phyloP scores from a whole-genome alignment of 2,888 invertebrate genomes.

The Ichneumoninae sp. region DNA sequence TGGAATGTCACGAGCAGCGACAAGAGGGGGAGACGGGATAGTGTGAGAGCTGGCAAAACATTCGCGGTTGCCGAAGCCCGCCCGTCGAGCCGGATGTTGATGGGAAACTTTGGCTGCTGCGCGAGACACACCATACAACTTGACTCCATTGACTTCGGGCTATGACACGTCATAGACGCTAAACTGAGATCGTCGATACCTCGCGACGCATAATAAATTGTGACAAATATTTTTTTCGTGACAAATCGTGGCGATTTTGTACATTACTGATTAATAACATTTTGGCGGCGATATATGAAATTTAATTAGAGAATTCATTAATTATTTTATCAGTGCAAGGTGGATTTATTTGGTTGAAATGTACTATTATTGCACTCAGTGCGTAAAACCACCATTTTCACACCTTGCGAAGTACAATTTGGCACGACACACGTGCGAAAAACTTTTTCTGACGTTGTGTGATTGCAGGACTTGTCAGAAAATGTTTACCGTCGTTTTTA shows the following conservation, averaged over 20 bases:
- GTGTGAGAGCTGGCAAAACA: neutral
- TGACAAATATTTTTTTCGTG: neutral
- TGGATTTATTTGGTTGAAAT: neutral
- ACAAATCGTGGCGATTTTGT: neutral
- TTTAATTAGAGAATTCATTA: neutral
- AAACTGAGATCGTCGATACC: constrained; percentile 9
- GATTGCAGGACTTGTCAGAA: no score
- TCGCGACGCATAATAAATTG: neutral
- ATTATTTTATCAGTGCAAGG: neutral
- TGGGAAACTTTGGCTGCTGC: constrained; percentile 53
- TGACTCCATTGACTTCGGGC: constrained; percentile 27
- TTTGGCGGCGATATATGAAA: neutral
- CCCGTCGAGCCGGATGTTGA: constrained; percentile 30
- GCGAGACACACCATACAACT: constrained; percentile 34
- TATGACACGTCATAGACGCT: constrained; percentile 30
- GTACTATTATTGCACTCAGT: no score
- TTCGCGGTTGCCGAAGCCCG: constrained; percentile 9
- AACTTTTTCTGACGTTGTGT: no score
- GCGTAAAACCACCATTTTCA: no score
- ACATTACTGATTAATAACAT: neutral
- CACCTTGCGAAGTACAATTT: no score
- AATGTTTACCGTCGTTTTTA: no score
- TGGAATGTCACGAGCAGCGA: constrained; percentile 31
- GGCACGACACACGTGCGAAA: no score
- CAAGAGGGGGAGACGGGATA: neutral